Base-by-base conservation (phyloP, 2,888 invertebrate genomes). In the Campaea margaritaria region DNA sequence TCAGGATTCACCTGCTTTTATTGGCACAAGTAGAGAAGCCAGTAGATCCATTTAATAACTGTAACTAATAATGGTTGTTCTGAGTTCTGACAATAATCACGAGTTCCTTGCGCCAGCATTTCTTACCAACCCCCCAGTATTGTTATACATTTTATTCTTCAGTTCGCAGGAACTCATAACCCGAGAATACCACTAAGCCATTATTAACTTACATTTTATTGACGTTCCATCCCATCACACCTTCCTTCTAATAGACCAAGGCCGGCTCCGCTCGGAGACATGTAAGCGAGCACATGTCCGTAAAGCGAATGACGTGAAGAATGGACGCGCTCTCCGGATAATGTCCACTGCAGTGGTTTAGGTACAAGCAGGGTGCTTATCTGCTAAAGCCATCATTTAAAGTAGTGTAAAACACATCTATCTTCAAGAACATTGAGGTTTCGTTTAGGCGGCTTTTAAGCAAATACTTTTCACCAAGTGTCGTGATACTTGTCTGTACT, bases 251-350 rank as follows among this genome's bases (percentile, higher is more conserved):
- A 31, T 9, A 1, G 31, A 28, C 27, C 38, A 39, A 15, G 31
- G 28, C 11, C 38, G 16, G 10, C 13, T 34, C 54, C 43, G 44
- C 51, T 62, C 42, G 44, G 55, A 42, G 12, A 41, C 48, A 44
- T 55, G 58, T 58, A 50, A 47, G 36, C 42, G 11, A 11, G 3
- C 53, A 50, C 43, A 45, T 58, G 31, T 38, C 55, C 39, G 21
- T 50, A 39, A 58, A 60, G 51, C 51, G 62, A 59, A 47, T 46
- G 61, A 50, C 31, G 51, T 55, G 48, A 54, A 49, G 55, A 58
- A 61, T 48, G 54, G 34, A 53, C 34, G 43, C 46, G 58, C 45
- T 62, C 60, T 43, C 56, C 45, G 63, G 55, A 58, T 52, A 58
- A 58, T 58, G 47, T 43, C 38, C 44, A 52, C 58, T 58, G 52